Percentiles rank a stretch among this genome's conserved stretches.
Conservation (phyloP, 2,888 invertebrate genomes). For the Scaptomyza caliginosa region DNA sequence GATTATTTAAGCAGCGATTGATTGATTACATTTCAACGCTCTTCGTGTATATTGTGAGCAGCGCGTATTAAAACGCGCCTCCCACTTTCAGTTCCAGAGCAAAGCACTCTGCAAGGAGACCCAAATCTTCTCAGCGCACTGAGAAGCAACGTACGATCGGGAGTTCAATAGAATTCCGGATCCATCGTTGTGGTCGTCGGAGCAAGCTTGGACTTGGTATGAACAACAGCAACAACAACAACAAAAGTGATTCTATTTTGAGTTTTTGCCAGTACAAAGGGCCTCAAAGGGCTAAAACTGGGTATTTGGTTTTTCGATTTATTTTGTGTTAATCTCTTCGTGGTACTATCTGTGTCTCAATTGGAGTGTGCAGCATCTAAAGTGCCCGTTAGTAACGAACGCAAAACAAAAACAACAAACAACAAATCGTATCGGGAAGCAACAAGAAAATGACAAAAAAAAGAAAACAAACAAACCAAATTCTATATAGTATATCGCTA, state of each 20-base stretch:
- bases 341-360: constrained; percentile 78
- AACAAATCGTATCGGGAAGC: not conserved
- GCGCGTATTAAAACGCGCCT: constrained; percentile 7
- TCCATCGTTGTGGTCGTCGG: not conserved
- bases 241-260: constrained; percentile 15
- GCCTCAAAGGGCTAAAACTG: not conserved
- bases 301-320: not conserved
- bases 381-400: constrained; percentile 64
- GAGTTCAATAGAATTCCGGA: too few relatives aligned
- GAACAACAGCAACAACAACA: constrained; percentile 1
- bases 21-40: not conserved
- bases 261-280: constrained; percentile 12
- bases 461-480: not conserved
- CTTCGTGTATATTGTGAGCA: constrained; percentile 48
- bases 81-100: constrained; percentile 53
- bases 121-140: not conserved
- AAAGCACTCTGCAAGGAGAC: constrained; percentile 9
- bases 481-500: constrained; percentile 5
- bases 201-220: constrained; percentile 14
- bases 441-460: not conserved
- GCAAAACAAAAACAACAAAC: constrained; percentile 18
- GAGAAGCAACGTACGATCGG: not conserved
- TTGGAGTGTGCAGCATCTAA: constrained; percentile 72
- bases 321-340: constrained; percentile 56
- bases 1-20: constrained; percentile 34